Evolutionary conservation across 2,113 vertebrate species (phyloP).

Genomic region (Myotis lucifugus): DNA sequence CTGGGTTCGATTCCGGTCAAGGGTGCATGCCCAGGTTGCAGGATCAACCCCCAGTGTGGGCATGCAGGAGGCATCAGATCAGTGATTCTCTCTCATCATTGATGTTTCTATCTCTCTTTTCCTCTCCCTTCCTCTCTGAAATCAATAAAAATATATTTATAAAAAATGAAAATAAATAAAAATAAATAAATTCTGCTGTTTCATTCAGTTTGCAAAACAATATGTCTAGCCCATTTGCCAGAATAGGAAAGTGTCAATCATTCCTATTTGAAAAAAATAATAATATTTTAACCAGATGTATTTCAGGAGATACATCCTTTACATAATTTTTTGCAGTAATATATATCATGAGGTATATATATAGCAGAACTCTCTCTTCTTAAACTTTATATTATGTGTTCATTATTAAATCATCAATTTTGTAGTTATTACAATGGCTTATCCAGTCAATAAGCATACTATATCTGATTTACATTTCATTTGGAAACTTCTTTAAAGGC

Average conservation of each 20-base stretch:
- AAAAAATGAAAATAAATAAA: background rate
- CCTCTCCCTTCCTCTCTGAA: no score
- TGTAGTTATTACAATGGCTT: background rate
- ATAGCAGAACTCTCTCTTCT: background rate
- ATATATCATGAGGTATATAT: background rate
- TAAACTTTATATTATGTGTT: background rate
- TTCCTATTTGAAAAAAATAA: background rate
- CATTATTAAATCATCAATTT: background rate
- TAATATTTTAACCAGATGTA: background rate
- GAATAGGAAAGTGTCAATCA: background rate
- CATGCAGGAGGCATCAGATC: no score
- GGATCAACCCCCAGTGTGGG: no score
- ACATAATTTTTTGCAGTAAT: background rate
- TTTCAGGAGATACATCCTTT: background rate
- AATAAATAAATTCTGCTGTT: constrained; percentile 24
- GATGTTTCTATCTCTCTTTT: no score
- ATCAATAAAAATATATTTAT: no score
- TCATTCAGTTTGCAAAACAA: constrained; percentile 31
- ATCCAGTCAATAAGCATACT: background rate
- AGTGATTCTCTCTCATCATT: no score
- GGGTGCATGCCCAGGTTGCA: no score
- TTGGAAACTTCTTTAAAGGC: constrained; percentile 23
- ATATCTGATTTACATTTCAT: background rate
- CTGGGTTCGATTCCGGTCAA: no score
- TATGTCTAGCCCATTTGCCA: background rate